Evolutionary conservation across 2,888 invertebrate species (phyloP).

Genomic region (Drosophila birchii): DNA sequence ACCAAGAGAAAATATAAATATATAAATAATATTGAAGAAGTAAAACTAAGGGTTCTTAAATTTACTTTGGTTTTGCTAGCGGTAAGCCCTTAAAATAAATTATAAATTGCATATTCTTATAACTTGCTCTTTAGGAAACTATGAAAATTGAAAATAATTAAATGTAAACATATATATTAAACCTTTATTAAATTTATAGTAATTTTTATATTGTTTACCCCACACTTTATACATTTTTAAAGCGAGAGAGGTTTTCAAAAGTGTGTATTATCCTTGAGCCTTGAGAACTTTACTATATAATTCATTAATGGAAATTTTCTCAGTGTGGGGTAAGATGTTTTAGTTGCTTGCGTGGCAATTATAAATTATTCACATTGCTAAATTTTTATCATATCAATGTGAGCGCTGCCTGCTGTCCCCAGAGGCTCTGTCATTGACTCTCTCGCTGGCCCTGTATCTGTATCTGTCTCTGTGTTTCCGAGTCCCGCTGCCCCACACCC

Average conservation of each 20-base stretch:
- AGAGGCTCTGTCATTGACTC: constrained; percentile 34
- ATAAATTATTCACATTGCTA: constrained; percentile 67
- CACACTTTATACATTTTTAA: background rate
- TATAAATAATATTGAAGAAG: background rate
- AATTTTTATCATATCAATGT: constrained; percentile 55
- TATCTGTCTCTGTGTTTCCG: background rate
- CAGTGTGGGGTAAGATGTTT: constrained; percentile 10
- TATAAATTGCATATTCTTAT: background rate
- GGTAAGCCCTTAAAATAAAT: background rate
- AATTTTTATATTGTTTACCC: background rate
- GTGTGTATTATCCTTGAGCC: background rate
- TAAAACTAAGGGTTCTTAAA: background rate
- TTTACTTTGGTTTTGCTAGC: background rate
- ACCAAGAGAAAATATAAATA: background rate
- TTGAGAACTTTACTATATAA: background rate
- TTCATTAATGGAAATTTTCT: background rate
- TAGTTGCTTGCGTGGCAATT: constrained; percentile 59
- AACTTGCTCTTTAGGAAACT: background rate
- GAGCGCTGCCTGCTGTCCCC: constrained; percentile 39
- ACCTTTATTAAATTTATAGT: background rate
- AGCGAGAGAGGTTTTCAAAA: background rate
- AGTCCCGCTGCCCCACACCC: background rate
- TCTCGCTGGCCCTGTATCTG: constrained; percentile 9
- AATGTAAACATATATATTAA: background rate
- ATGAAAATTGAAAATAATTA: background rate